Evolutionary conservation across 2,888 invertebrate species (phyloP).

Genomic region (Scelioninae gen. 1): DNA sequence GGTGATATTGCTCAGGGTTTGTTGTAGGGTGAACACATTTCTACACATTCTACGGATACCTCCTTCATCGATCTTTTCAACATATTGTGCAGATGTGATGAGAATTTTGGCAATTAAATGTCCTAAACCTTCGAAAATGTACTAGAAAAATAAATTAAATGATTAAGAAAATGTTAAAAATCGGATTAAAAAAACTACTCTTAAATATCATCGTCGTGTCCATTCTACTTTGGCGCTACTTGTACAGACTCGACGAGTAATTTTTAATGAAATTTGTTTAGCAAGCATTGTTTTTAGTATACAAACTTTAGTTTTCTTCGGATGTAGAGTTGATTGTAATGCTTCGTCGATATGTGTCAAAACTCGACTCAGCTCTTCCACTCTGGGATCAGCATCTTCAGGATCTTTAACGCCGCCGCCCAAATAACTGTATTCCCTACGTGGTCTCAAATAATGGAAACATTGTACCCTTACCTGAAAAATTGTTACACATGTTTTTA

Average conservation of each 20-base stretch:
- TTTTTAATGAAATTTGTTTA: too few species aligned
- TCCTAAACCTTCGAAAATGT: constrained; percentile 95
- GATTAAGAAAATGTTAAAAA: too few species aligned
- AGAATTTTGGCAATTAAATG: constrained; percentile 91
- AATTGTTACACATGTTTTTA: too few species aligned
- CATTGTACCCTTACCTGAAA: constrained; percentile 96
- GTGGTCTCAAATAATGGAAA: constrained; percentile 93
- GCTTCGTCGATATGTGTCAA: constrained; percentile 91
- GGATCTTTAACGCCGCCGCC: constrained; percentile 87
- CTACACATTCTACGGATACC: constrained; percentile 94
- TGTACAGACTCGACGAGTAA: too few species aligned
- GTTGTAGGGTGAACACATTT: constrained; percentile 93
- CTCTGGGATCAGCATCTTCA: constrained; percentile 91
- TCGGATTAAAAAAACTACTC: too few species aligned
- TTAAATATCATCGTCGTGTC: too few species aligned
- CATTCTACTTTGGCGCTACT: too few species aligned
- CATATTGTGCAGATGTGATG: constrained; percentile 91
- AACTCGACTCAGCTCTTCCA: constrained; percentile 91
- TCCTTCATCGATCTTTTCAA: constrained; percentile 91
- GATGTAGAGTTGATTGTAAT: constrained; percentile 90
- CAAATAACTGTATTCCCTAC: constrained; percentile 79
- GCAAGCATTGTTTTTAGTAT: too few species aligned
- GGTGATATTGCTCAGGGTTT: constrained; percentile 93
- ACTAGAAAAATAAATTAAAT: constrained; percentile 86
- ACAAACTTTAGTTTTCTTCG: constrained; percentile 89